Base-by-base conservation (phyloP, 2,113 vertebrate genomes). In the Aphyosemion australe region DNA sequence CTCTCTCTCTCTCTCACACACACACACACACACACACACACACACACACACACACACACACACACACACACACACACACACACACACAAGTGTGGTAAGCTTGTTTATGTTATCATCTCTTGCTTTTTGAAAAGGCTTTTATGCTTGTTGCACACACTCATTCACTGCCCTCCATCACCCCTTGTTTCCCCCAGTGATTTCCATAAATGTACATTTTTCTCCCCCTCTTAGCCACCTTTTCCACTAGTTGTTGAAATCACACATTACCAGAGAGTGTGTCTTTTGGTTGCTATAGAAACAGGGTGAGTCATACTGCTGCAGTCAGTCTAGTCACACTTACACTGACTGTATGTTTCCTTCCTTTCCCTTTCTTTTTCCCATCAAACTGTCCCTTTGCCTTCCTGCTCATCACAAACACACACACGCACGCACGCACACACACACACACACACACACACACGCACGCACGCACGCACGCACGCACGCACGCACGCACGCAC, bases 301-400 rank as follows among this genome's bases (percentile, higher is more conserved):
- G 83, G 77, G 74, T 93, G 92, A 94, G 90, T 93, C 93, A 93
- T 92, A 86, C 89, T 92, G 77, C 83, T 88, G 83, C 82, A 89
- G 83, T 84, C 6, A 20, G 70, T 89, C 90, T 85, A 81, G 87
- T 92, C 66, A 47, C 65, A 88, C 83, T 89, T 78, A 41, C 79
- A 52, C 18, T 32, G 52, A 85, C 74, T 84, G 72, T 82, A 81
- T 72, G 19, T 73, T 76, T 87, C 79, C 55, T 65, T 73, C 37
- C 72, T 45, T 69, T 43, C 4, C 32, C 2, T n/a, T 43, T 68
- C 20, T 53, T 48, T 32, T 11, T 71, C 53, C 58, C 55, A 55
- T 73, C 8, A 1, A 12, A 15, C 32, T 72, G 73, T 61, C 66
- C 49, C 46, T 0, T 20, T 70, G 13, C 34, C 37, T 76, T 79